phyloP scores from a whole-genome alignment of 2,113 vertebrate species.

The Oncorhynchus clarkii region DNA sequence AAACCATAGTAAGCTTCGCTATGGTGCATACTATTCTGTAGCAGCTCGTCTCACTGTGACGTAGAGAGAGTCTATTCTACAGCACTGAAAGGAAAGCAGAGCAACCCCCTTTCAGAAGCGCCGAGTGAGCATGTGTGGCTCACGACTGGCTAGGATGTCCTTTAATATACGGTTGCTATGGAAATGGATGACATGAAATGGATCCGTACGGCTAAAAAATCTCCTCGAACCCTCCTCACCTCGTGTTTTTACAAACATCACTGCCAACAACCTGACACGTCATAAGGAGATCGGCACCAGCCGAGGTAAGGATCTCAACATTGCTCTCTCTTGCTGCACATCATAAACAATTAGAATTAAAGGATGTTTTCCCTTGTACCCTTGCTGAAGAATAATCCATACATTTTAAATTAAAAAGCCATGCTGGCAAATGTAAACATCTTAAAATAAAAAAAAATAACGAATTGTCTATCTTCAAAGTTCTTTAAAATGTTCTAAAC shows the following conservation, averaged over 20 bases:
- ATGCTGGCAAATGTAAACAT: neutral
- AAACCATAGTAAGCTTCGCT: neutral
- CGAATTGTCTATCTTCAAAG: slow-evolving; percentile 30
- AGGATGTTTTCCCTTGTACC: neutral
- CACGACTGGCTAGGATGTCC: slow-evolving; percentile 36
- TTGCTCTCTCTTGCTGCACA: slow-evolving; percentile 7
- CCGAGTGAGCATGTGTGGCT: slow-evolving; percentile 54
- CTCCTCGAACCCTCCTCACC: slow-evolving; percentile 46
- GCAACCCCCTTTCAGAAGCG: slow-evolving; percentile 45
- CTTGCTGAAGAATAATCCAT: neutral
- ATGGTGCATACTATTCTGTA: neutral
- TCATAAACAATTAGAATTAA: slow-evolving; percentile 23
- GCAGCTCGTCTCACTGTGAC: slow-evolving; percentile 15
- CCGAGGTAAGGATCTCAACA: slow-evolving; percentile 69
- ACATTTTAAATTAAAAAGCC: neutral
- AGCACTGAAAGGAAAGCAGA: slow-evolving; percentile 22
- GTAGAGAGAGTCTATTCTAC: neutral
- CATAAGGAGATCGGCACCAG: slow-evolving; percentile 71
- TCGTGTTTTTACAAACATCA: slow-evolving; percentile 53
- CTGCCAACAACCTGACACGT: slow-evolving; percentile 67
- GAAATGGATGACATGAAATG: slow-evolving; percentile 60
- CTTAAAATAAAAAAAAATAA: neutral
- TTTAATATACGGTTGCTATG: slow-evolving; percentile 50
- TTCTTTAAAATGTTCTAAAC: slow-evolving; percentile 13
- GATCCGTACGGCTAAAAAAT: slow-evolving; percentile 30